A percentile compares a stretch with the other conserved stretches of the same genome.
These are phyloP conservation scores for Apis laboriosa DNA, from an alignment of 1,140 invertebrate genomes.

Conservation along the genomic window DNA sequence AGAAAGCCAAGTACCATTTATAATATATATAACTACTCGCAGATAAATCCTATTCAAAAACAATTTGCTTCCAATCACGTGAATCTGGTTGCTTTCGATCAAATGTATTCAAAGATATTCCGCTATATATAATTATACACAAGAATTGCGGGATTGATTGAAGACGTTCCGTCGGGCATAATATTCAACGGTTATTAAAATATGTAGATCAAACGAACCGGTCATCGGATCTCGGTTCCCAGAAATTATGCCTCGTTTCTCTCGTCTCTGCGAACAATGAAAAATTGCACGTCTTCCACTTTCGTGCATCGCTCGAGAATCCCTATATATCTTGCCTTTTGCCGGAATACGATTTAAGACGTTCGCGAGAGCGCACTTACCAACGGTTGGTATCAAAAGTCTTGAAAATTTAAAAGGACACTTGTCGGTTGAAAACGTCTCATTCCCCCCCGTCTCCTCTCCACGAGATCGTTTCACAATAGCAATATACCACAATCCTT, in stretches of 20 bases:
- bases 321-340: not conserved
- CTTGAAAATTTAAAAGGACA: not conserved
- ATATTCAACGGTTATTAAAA: slow-evolving; percentile 24
- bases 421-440: not conserved
- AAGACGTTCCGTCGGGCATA: not conserved
- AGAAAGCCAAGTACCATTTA: not conserved
- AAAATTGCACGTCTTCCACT: not conserved
- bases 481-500: not conserved
- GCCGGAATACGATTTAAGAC: not conserved
- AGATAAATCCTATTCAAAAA: not conserved
- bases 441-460: not conserved
- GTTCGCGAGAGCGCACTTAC: not conserved
- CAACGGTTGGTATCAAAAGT: not conserved
- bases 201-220: not conserved
- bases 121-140: not conserved
- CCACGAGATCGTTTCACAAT: not conserved
- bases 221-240: not conserved
- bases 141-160: not conserved
- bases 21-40: not conserved
- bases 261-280: not conserved
- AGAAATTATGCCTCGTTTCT: not conserved
- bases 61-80: not conserved
- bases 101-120: not conserved
- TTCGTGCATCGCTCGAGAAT: not conserved
- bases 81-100: not conserved